Conservation (phyloP, 2,888 invertebrate genomes). For the Apocheima hispidaria region DNA sequence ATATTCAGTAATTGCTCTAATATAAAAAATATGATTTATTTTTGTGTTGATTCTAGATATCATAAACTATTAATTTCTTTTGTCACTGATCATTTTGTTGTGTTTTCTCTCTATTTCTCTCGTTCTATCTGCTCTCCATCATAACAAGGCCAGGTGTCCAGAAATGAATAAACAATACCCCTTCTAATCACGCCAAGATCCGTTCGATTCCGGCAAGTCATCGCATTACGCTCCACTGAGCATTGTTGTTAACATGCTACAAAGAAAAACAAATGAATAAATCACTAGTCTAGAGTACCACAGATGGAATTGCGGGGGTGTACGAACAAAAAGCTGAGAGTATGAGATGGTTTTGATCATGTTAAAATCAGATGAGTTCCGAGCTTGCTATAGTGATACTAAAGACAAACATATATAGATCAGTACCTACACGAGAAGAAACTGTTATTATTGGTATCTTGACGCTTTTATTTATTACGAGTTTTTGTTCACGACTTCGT, state of each 20-base stretch:
- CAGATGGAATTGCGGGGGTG: conserved; percentile 56
- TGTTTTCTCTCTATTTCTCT: neutral
- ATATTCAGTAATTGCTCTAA: too few relatives aligned
- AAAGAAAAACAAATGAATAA: conserved; percentile 62
- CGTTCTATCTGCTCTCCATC: conserved; percentile 27
- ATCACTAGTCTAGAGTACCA: conserved; percentile 51
- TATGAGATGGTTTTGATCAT: conserved; percentile 24
- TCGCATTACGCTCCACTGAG: conserved; percentile 62
- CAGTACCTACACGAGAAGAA: too few relatives aligned
- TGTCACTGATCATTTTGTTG: too few relatives aligned
- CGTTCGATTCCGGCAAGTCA: conserved; percentile 65
- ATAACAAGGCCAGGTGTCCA: conserved; percentile 42
- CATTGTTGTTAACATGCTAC: conserved; percentile 63
- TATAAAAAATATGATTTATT: too few relatives aligned
- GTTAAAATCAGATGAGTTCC: conserved; percentile 5
- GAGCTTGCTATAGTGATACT: neutral
- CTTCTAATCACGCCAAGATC: conserved; percentile 68
- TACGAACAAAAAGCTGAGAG: conserved; percentile 28
- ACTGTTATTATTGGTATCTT: too few relatives aligned
- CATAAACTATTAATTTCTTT: too few relatives aligned
- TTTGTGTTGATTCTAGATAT: too few relatives aligned
- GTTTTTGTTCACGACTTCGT: too few relatives aligned
- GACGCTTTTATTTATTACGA: too few relatives aligned
- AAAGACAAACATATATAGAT: too few relatives aligned
- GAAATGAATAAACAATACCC: conserved; percentile 70